Conservation (phyloP, 1,140 invertebrate genomes). For the Saxidomus purpurata region DNA sequence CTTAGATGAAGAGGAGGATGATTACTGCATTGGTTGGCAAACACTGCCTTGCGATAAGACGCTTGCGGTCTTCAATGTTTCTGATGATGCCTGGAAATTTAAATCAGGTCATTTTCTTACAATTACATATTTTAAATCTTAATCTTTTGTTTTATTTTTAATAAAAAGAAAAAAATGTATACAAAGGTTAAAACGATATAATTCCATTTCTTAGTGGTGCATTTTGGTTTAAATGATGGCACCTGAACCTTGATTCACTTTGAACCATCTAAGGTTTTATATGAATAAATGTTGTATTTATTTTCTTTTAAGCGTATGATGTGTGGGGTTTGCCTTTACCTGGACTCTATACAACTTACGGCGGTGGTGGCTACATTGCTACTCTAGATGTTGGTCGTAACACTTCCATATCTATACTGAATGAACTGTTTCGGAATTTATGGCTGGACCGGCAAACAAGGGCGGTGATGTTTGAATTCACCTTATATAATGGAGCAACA, state of each 20-base stretch:
- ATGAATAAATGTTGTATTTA: too few species aligned
- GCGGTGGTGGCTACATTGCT: conserved; percentile 71
- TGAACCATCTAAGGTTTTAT: too few species aligned
- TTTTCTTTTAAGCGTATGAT: conserved; percentile 31
- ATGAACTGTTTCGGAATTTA: conserved; percentile 77
- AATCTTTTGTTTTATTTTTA: too few species aligned
- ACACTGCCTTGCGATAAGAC: conserved; percentile 35
- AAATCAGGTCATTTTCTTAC: conserved; percentile 12
- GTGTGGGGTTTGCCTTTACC: conserved; percentile 64
- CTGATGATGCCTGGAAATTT: conserved; percentile 64
- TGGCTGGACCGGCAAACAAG: conserved; percentile 88
- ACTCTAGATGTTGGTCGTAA: conserved; percentile 49
- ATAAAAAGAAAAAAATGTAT: too few species aligned
- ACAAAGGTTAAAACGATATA: too few species aligned
- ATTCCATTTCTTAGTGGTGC: too few species aligned
- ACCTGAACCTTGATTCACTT: too few species aligned
- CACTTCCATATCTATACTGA: conserved; percentile 67
- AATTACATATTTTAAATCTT: too few species aligned
- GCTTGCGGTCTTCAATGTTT: conserved; percentile 32
- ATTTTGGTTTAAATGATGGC: too few species aligned
- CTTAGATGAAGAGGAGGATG: conserved; percentile 35
- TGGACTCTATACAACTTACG: conserved; percentile 64
- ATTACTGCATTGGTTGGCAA: conserved; percentile 67
- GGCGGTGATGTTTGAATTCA: conserved; percentile 87
- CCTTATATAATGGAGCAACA: conserved; percentile 86